These are phyloP conservation scores for Rhopalosiphum padi DNA, from an alignment of 1,140 invertebrate genomes.

Conservation along the genomic window DNA sequence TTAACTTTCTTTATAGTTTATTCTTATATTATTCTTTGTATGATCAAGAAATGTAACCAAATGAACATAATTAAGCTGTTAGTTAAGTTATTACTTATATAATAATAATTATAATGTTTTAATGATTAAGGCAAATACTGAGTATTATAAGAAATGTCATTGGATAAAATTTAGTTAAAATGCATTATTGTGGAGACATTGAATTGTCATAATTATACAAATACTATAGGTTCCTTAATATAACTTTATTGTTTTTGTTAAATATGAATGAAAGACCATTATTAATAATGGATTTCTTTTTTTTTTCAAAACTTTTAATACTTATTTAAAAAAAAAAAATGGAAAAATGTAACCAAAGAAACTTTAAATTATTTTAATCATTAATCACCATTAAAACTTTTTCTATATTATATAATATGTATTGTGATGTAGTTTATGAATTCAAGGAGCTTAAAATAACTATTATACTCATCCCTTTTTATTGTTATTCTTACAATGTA, in stretches of 20 bases:
- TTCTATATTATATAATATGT: neutral
- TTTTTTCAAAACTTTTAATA: neutral
- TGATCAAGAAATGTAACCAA: neutral
- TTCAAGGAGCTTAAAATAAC: slow-evolving; percentile 9
- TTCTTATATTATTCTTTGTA: neutral
- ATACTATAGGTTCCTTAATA: neutral
- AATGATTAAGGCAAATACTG: neutral
- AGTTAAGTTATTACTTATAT: neutral
- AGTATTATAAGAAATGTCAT: neutral
- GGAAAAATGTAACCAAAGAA: neutral
- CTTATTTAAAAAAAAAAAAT: neutral
- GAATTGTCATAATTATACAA: neutral
- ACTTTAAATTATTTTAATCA: neutral
- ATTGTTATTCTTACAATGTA: slow-evolving; percentile 25
- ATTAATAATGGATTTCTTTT: neutral
- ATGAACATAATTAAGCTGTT: neutral
- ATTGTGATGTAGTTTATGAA: slow-evolving; percentile 17
- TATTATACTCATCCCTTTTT: neutral
- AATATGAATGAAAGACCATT: neutral
- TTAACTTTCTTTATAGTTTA: neutral
- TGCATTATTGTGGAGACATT: neutral
- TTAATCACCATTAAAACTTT: slow-evolving; percentile 34
- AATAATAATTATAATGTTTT: neutral
- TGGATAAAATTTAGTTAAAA: neutral
- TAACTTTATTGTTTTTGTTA: neutral